Evolutionary conservation across 2,797 vertebrate genomes (phyloP), one percentile per base, ranked within the genome.

Genomic region (Apogon hyalosoma): DNA sequence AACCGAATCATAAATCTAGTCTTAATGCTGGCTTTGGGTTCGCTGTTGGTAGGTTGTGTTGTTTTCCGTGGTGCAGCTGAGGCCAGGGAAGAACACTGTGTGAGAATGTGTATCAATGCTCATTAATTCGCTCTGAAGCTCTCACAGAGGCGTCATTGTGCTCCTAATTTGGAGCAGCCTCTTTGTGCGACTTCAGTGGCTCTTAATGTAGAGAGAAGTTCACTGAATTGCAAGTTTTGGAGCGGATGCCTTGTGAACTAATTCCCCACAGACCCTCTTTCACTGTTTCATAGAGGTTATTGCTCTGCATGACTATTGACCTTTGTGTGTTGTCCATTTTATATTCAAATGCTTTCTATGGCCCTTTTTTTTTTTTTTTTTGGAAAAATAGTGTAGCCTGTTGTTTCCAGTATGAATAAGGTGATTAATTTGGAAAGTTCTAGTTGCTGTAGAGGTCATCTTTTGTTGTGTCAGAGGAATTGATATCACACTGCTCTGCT

Each of bases 111-210:
- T 89, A 88, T 89, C 88, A 83, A 69, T 82, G 72, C 87, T 92
- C 90, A 93, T 92, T 93, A 91, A 92, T 93, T 93, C 82, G 10
- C 75, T 73, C 79, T 84, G 89, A 84, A 86, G 85, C 86, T 71
- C 82, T 80, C 88, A 93, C 90, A 93, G 92, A 87, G 86, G 80
- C 65, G 77, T 82, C 91, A 93, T 93, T 93, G 92, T 93, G 85
- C 84, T 90, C 85, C 84, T 90, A 90, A 92, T 93, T 92, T 93
- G 91, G 87, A 82, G 79, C 82, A 57, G 75, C 67, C 90, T 85
- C 90, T 94, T 93, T 93, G 91, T 92, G 86, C 24, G 40, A 89
- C 87, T 88, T 89, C 85, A 87, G 90, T 80, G 80, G 81, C 86
- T 90, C 87, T 89, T 89, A 80, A 89, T 81, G 83, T 87, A 74